Percentiles rank a stretch among this genome's conserved stretches.
Conservation (phyloP, 2,888 invertebrate species). For the Tipula helvola region DNA sequence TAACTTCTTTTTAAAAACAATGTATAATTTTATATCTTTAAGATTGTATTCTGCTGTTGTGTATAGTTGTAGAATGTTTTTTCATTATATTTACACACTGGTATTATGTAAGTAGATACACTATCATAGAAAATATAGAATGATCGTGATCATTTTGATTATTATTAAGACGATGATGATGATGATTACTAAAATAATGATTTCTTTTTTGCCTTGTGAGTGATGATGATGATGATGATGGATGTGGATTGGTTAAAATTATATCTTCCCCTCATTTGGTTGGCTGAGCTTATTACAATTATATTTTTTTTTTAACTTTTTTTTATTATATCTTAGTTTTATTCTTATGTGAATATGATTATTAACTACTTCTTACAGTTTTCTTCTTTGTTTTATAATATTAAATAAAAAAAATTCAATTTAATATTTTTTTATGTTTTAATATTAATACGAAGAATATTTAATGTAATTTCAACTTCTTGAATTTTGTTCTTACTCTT, state of each 20-base stretch:
- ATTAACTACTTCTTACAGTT: not conserved
- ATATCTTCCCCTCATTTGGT: not conserved
- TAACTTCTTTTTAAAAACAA: not conserved
- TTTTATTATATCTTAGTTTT: not conserved
- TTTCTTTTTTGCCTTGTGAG: not conserved
- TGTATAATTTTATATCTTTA: not conserved
- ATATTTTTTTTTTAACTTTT: not conserved
- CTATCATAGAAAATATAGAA: not conserved
- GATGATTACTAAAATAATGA: not conserved
- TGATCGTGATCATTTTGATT: not conserved
- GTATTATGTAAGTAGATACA: not conserved
- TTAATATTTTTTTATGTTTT: not conserved
- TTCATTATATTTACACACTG: not conserved
- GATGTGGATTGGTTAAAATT: not conserved
- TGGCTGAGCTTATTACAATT: not conserved
- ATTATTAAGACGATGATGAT: not conserved
- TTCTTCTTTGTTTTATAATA: not conserved
- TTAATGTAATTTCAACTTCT: not conserved
- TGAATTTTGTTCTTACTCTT: not conserved
- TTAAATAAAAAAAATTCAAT: not conserved
- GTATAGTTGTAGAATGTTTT: not conserved
- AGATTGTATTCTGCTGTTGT: not conserved
- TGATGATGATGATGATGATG: not conserved
- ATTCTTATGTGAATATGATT: conserved; percentile 4
- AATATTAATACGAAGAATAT: not conserved